Evolutionary conservation across 2,888 invertebrate genomes (phyloP), one percentile per base, ranked within the genome.

Genomic region (Agapetus fuscipes): DNA sequence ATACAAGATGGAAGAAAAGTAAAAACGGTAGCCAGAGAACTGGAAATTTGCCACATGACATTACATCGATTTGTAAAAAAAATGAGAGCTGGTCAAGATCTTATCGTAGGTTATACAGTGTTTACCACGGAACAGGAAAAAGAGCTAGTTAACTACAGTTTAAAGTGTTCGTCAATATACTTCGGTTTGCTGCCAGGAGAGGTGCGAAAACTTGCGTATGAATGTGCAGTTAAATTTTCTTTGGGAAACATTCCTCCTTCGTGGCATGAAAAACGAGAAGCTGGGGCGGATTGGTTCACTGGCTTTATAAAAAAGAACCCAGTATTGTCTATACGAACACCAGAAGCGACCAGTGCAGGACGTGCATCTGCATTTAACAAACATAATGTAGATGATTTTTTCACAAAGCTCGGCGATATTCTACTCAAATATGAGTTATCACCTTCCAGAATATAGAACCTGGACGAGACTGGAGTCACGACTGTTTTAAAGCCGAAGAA

Each of bases 401-500:
- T 49, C 30, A 37, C 39, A 16, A 48, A 49, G 32, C 38, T 43
- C 10, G 35, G 27, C 15, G 15, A 17, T 29, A 33, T 47, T 17
- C 25, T 42, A n/a, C 30, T 39, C 16, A 41, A 29, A 24, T 17
- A 41, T 15, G 26, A 34, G 11, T 32, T 37, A 30, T 34, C 13
- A n/a, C 30, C 33, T 25, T 34, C 46, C 3, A 30, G 48, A 30
- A 52, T 54, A 13, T 52, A 49, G 45, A 53, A 54, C 27, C 12
- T 44, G 26, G 53, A 52, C 41, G 52, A 54, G 29, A 53, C 52
- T 17, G 53, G 50, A 12, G 50, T 53, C 3, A 47, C 45, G 10
- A 53, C 53, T 3, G 52, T 53, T 2, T 38, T 39, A 16, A 53
- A 52, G 30, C 53, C 53, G 1, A 50, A 48, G 10, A 54, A 37